A percentile compares a stretch with the other conserved stretches of the same genome.
Conservation (phyloP, 2,888 invertebrate genomes). For the Dicranocentrus wangi region DNA sequence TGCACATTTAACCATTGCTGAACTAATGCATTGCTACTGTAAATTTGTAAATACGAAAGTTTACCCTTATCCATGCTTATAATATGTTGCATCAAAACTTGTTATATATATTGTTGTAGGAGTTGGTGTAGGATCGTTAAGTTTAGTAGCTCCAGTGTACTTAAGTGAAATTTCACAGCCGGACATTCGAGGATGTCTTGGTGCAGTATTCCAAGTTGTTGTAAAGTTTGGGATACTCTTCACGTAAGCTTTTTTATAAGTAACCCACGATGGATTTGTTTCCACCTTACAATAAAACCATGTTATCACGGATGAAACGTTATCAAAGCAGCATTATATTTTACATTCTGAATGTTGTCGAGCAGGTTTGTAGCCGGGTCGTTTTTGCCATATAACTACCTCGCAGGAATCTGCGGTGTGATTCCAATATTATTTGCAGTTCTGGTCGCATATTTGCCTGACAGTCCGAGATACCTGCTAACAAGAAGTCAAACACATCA, state of each 20-base stretch:
- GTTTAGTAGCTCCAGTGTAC: conserved; percentile 75
- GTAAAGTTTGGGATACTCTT: conserved; percentile 82
- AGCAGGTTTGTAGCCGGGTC: conserved; percentile 83
- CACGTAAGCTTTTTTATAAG: conserved; percentile 68
- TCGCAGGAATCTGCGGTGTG: conserved; percentile 79
- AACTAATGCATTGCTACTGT: not conserved
- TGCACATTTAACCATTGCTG: too few species aligned
- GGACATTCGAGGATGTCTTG: conserved; percentile 85
- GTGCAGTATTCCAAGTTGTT: conserved; percentile 86
- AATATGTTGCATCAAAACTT: too few species aligned
- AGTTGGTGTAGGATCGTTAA: conserved; percentile 74
- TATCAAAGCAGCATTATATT: not conserved
- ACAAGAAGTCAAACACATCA: conserved; percentile 78
- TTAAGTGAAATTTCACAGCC: conserved; percentile 78
- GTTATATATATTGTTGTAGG: conserved; percentile 73
- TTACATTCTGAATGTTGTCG: too few species aligned
- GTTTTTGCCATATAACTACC: conserved; percentile 80
- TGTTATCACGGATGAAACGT: not conserved
- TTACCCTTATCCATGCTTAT: too few species aligned
- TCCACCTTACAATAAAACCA: not conserved
- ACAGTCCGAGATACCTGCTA: conserved; percentile 85
- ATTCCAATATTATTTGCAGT: conserved; percentile 80
- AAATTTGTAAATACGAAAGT: too few species aligned
- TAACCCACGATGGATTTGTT: too few species aligned
- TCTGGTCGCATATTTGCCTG: conserved; percentile 84